Conservation (phyloP, 2,113 vertebrate species). For the Cariama cristata region DNA sequence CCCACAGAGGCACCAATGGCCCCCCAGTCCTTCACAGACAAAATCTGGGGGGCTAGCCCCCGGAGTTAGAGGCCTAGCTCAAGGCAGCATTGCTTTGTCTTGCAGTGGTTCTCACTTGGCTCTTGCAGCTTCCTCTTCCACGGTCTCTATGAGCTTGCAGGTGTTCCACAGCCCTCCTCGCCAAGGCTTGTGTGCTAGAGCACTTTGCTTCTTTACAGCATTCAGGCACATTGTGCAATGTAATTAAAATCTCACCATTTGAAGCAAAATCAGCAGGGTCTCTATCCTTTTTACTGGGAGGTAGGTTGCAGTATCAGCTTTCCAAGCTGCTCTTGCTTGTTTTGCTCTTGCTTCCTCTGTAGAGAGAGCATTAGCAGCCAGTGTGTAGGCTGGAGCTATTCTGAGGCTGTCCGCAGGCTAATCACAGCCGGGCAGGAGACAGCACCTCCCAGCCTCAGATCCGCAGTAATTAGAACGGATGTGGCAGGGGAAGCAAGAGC, state of each 20-base stretch:
- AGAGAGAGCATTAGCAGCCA: neutral
- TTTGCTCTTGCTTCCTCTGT: neutral
- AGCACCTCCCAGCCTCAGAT: neutral
- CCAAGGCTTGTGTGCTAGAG: neutral
- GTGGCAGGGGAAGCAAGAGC: neutral
- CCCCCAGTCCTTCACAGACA: neutral
- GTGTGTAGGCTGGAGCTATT: conserved; percentile 9
- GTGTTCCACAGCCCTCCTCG: neutral
- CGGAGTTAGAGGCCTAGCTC: neutral
- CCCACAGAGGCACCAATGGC: neutral
- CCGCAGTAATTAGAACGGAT: neutral
- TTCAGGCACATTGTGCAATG: neutral
- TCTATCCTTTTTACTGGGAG: neutral
- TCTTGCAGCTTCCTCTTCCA: neutral
- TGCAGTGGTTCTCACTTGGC: neutral
- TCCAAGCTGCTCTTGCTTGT: neutral
- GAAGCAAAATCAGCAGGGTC: neutral
- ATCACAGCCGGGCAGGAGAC: neutral
- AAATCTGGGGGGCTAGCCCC: neutral
- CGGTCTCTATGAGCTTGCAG: neutral
- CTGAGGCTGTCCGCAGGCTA: conserved; percentile 21
- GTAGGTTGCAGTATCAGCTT: neutral
- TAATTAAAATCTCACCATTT: neutral
- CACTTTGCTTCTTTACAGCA: neutral
- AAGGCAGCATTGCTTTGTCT: neutral